A percentile compares a stretch with the other conserved stretches of the same genome.
Evolutionary conservation across 2,797 vertebrate species (phyloP).

Genomic region (Halcyon chelicuti): DNA sequence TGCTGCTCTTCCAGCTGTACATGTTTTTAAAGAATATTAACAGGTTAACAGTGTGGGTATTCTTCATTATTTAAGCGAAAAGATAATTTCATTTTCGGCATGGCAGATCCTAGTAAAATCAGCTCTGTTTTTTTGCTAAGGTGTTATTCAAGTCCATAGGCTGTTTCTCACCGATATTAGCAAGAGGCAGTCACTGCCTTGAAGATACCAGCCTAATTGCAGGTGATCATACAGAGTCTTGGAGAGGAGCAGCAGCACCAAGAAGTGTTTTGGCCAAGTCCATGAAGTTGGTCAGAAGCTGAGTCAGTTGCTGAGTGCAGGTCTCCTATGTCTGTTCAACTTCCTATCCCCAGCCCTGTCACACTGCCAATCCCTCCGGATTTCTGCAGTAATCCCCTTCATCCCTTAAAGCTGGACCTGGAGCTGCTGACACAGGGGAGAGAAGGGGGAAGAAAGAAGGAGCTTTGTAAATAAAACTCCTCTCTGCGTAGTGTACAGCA

Average conservation of each 20-base stretch:
- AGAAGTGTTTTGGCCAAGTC: not conserved
- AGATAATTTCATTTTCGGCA: not conserved
- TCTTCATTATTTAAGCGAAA: conserved; percentile 34
- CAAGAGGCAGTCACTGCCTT: not conserved
- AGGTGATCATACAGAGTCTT: not conserved
- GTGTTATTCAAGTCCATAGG: not conserved
- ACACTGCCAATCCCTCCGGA: not conserved
- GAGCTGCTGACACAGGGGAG: not conserved
- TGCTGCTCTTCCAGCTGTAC: conserved; percentile 6
- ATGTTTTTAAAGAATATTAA: conserved; percentile 9
- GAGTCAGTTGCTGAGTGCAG: not conserved
- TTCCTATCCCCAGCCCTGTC: not conserved
- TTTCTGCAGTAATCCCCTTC: conserved; percentile 35
- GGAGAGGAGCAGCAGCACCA: not conserved
- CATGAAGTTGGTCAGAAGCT: not conserved
- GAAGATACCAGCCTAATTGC: not conserved
- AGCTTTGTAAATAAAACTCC: not conserved
- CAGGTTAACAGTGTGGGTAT: conserved; percentile 20
- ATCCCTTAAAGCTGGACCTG: not conserved
- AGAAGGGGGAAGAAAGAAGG: not conserved
- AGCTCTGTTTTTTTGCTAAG: not conserved
- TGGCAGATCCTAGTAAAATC: not conserved
- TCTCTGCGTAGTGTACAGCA: not conserved
- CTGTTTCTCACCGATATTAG: not conserved
- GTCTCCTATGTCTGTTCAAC: not conserved